These are phyloP conservation scores for Heteromurus nitidus DNA, from an alignment of 2,888 invertebrate species.

Conservation along the genomic window DNA sequence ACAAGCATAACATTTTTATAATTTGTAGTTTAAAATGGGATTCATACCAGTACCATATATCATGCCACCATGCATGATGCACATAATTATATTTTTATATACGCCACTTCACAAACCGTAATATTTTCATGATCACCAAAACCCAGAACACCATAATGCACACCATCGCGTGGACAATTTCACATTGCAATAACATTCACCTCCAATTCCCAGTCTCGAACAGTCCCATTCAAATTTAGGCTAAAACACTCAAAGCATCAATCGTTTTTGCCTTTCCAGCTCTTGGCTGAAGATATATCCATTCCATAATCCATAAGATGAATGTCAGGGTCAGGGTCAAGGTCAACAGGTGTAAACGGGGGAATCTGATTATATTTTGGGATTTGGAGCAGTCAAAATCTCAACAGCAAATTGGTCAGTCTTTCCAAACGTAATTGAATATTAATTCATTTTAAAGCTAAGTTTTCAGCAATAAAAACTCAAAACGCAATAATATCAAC, in stretches of 20 bases:
- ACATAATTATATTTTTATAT: not conserved
- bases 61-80: no score
- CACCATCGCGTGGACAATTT: not conserved
- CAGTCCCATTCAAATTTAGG: no score
- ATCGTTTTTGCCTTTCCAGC: no score
- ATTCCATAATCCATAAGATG: no score
- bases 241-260: not conserved
- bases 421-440: not conserved
- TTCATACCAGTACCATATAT: no score
- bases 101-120: not conserved
- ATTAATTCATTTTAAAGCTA: not conserved
- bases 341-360: not conserved
- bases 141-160: slow-evolving; percentile 15
- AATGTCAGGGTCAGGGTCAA: not conserved
- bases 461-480: not conserved
- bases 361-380: not conserved
- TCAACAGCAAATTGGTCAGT: slow-evolving; percentile 30
- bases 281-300: no score
- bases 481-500: not conserved
- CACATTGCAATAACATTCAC: no score
- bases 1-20: not conserved
- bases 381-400: not conserved
- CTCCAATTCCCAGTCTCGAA: not conserved
- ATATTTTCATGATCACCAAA: not conserved
- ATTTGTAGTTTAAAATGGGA: no score